Evolutionary conservation across 2,888 invertebrate species (phyloP), one percentile per base, ranked within the genome.

Genomic region (Geotrupes spiniger): DNA sequence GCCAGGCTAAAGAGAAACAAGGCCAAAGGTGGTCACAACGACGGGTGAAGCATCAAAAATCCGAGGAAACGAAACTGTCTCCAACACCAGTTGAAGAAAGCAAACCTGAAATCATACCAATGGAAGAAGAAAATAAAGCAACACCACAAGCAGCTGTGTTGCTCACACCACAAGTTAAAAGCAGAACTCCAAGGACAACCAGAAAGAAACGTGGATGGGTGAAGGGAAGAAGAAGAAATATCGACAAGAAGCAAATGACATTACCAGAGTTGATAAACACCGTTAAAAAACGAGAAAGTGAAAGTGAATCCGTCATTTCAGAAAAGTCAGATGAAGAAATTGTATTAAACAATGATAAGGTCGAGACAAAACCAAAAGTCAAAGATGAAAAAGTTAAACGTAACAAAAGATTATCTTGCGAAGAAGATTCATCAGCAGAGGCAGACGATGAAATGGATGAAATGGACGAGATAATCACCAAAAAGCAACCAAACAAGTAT

Each of bases 401-500:
- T 59, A 69, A 65, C 25, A 73, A 59, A 57, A 70, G 65, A 60
- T 73, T 64, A 55, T 76, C 77, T 0, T 78, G 77, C 28, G 81
- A 75, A 26, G 82, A 82, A 64, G 82, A 82, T 64, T 82, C 82
- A 0, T 81, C 81, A 4, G 82, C 82, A 1, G 83, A 83, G 64
- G 82, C 83, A 16, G 82, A 83, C 60, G 82, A 83, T 65, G 83
- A 83, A 65, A 82, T 83, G 82, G 21, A n/a, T n/a, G 83, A 83
- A 55, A 79, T 80, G 26, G 82, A 82, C 48, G 81, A 81, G 63
- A 71, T 76, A 3, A 46, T 44, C 9, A 42, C 38, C 36, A 50
- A 59, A 33, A 53, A 53, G 40, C 43, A 50, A 10, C 15, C 42
- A 9, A 37, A 36, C 6, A 42, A 46, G 42, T 46, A 44, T 11